Evolutionary conservation across 2,888 invertebrate species (phyloP).

Genomic region (Lithophane leautieri): DNA sequence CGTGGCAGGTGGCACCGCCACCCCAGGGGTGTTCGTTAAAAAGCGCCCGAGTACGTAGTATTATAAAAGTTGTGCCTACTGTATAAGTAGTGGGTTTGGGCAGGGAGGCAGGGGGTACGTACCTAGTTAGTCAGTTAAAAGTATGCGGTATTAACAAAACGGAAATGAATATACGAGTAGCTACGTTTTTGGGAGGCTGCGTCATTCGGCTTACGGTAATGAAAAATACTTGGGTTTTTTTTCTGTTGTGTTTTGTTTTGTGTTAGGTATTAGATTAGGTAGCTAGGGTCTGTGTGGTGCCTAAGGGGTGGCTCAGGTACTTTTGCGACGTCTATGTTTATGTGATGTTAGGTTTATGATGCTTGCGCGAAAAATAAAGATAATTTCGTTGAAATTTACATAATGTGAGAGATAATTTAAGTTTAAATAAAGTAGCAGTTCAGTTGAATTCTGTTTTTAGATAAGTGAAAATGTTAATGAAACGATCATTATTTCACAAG

Average conservation of each 20-base stretch:
- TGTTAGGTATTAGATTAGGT: constrained; percentile 56
- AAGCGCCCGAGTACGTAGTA: constrained; percentile 90
- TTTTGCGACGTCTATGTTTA: constrained; percentile 5
- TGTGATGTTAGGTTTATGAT: background rate
- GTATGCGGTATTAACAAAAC: constrained; percentile 91
- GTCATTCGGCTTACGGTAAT: constrained; percentile 88
- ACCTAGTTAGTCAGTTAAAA: constrained; percentile 91
- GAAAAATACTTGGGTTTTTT: constrained; percentile 85
- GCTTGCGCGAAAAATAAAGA: background rate
- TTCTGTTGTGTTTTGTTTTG: constrained; percentile 74
- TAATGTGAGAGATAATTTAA: background rate
- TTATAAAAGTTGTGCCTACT: constrained; percentile 91
- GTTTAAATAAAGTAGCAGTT: background rate
- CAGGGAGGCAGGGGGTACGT: constrained; percentile 73
- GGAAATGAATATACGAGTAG: constrained; percentile 90
- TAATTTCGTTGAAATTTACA: no score
- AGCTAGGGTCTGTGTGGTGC: constrained; percentile 32
- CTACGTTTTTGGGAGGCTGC: constrained; percentile 87
- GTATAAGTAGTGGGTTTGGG: constrained; percentile 88
- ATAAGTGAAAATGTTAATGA: background rate
- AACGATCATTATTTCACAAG: background rate
- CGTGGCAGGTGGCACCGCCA: constrained; percentile 88
- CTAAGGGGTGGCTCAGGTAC: background rate
- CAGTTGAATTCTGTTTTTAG: background rate
- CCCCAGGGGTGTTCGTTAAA: constrained; percentile 89